Evolutionary conservation across 2,113 vertebrate species (phyloP).

Genomic region (Microcebus murinus): DNA sequence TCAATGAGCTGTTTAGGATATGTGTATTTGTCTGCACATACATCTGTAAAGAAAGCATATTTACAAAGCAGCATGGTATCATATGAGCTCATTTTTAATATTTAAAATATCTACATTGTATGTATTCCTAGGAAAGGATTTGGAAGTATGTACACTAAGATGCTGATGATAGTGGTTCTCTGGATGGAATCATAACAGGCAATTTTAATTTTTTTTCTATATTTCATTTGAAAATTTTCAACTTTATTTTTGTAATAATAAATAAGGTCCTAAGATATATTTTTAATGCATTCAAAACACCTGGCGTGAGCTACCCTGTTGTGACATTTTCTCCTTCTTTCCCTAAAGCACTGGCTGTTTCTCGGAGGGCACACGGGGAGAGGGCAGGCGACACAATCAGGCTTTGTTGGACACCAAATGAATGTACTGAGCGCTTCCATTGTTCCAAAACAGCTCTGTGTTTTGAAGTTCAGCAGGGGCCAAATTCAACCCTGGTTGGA

Average conservation of each 20-base stretch:
- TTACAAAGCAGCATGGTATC: background rate
- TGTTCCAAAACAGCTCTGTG: conserved; percentile 41
- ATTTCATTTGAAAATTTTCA: background rate
- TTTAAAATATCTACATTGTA: background rate
- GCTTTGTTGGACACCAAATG: conserved; percentile 16
- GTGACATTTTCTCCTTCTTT: conserved; percentile 15
- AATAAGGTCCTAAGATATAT: background rate
- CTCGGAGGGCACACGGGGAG: background rate
- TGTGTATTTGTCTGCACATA: background rate
- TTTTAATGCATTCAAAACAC: background rate
- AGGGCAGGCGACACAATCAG: background rate
- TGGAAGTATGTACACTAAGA: background rate
- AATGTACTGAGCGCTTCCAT: background rate
- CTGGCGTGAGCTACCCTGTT: background rate
- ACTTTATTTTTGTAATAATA: background rate
- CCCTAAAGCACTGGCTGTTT: background rate
- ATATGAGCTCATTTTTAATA: background rate
- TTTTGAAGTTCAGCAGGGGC: background rate
- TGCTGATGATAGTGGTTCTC: background rate
- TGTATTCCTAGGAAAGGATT: background rate
- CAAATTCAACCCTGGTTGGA: background rate
- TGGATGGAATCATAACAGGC: background rate
- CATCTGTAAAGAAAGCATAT: background rate
- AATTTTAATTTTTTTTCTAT: background rate
- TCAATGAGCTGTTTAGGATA: background rate